These are phyloP conservation scores for Lacerta agilis DNA, from an alignment of 2,797 vertebrate species.

Conservation along the genomic window DNA sequence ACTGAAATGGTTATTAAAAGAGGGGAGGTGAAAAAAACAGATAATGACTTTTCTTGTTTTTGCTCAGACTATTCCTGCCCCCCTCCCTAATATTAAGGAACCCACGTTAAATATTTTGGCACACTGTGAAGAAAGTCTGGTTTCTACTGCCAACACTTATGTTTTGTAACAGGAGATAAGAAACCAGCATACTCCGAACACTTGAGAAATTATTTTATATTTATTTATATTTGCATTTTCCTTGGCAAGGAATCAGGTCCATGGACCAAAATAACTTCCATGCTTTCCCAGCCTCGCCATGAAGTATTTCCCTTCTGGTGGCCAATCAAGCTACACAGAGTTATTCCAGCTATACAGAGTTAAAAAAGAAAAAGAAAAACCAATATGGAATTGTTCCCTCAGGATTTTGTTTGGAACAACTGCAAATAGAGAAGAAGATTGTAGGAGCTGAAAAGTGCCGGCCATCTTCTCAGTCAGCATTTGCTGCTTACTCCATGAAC, in stretches of 20 bases:
- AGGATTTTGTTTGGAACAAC: conserved; percentile 52
- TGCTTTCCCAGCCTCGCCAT: conserved; percentile 58
- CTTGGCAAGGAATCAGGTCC: conserved; percentile 53
- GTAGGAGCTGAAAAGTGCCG: conserved; percentile 29
- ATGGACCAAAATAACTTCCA: conserved; percentile 50
- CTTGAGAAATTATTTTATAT: conserved; percentile 37
- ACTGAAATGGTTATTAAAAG: conserved; percentile 83
- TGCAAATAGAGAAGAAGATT: conserved; percentile 22
- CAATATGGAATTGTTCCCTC: conserved; percentile 28
- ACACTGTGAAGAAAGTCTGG: conserved; percentile 56
- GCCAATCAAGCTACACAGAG: conserved; percentile 57
- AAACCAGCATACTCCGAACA: conserved; percentile 45
- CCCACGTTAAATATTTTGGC: conserved; percentile 64
- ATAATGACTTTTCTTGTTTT: conserved; percentile 70
- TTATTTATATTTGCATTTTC: conserved; percentile 50
- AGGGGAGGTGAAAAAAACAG: conserved; percentile 22
- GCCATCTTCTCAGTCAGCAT: conserved; percentile 21
- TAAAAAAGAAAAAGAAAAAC: conserved; percentile 57
- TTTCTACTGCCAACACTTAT: conserved; percentile 37
- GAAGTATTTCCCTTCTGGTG: conserved; percentile 39
- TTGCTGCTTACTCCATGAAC: conserved; percentile 40
- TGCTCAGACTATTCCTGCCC: conserved; percentile 66
- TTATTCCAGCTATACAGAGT: conserved; percentile 47
- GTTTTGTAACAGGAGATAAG: conserved; percentile 61
- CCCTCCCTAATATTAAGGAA: conserved; percentile 60